Conservation (phyloP, 2,888 invertebrate genomes). For the Eupithecia inturbata region DNA sequence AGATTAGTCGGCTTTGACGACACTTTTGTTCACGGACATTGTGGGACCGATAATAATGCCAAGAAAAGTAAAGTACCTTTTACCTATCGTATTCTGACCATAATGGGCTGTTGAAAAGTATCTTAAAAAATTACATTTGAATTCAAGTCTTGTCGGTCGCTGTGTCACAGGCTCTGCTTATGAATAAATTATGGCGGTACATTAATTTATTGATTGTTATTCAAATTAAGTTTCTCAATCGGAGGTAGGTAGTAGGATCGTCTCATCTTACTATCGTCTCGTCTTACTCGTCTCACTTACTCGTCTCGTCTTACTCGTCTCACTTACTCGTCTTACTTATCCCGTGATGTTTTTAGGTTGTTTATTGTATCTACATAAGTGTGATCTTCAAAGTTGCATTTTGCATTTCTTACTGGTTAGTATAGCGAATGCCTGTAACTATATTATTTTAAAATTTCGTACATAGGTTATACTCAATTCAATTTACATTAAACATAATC, state of each 20-base stretch:
- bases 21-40: slow-evolving; percentile 71
- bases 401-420: slow-evolving; percentile 56
- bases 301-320: too few species aligned
- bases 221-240: slow-evolving; percentile 83
- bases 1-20: slow-evolving; percentile 82
- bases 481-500: neutral
- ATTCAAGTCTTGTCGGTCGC: slow-evolving; percentile 76
- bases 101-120: slow-evolving; percentile 76
- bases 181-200: slow-evolving; percentile 80
- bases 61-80: slow-evolving; percentile 68
- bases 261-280: slow-evolving; percentile 71
- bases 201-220: slow-evolving; percentile 85
- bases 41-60: slow-evolving; percentile 79
- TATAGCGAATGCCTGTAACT: slow-evolving; percentile 49
- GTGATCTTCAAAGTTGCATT: neutral
- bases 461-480: neutral
- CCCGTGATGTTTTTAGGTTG: slow-evolving; percentile 68
- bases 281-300: too few species aligned
- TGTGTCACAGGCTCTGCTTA: slow-evolving; percentile 74
- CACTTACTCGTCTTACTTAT: too few species aligned
- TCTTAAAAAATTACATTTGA: slow-evolving; percentile 81
- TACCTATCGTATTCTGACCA: slow-evolving; percentile 60
- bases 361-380: slow-evolving; percentile 50
- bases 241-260: slow-evolving; percentile 81
- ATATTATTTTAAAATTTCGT: neutral